A percentile compares a stretch with the other conserved stretches of the same genome.
phyloP scores from a whole-genome alignment of 2,888 invertebrate genomes.

The Machimus rusticus region DNA sequence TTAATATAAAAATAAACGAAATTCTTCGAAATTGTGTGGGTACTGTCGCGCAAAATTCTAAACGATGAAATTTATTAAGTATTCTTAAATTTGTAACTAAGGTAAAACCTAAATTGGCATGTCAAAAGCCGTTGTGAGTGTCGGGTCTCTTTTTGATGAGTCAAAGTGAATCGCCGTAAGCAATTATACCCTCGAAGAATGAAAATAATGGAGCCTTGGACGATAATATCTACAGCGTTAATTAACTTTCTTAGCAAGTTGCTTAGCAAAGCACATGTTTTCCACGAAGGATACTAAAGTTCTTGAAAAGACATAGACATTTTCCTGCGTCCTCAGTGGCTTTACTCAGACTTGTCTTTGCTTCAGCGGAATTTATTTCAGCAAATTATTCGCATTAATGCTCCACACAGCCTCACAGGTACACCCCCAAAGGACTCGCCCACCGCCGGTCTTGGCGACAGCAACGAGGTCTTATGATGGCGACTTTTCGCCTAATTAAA shows the following conservation, averaged over 20 bases:
- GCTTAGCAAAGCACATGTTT: not conserved
- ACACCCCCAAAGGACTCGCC: not conserved
- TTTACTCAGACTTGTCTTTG: not conserved
- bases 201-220: not conserved
- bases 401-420: not conserved
- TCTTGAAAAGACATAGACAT: not conserved
- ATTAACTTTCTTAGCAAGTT: not conserved
- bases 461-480: not conserved
- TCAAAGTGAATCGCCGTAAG: not conserved
- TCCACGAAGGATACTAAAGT: not conserved
- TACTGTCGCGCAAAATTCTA: not conserved
- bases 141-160: not conserved
- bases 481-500: conserved; percentile 15
- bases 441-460: not conserved
- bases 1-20: too few species aligned
- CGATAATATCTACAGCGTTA: not conserved
- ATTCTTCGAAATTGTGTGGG: too few species aligned
- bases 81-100: not conserved
- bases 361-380: not conserved
- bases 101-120: not conserved
- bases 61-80: not conserved
- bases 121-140: not conserved
- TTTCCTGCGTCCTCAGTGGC: not conserved
- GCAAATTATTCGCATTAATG: conserved; percentile 10
- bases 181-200: not conserved